Evolutionary conservation across 2,797 vertebrate genomes (phyloP), one percentile per base, ranked within the genome.

Genomic region (Siniperca undulata): DNA sequence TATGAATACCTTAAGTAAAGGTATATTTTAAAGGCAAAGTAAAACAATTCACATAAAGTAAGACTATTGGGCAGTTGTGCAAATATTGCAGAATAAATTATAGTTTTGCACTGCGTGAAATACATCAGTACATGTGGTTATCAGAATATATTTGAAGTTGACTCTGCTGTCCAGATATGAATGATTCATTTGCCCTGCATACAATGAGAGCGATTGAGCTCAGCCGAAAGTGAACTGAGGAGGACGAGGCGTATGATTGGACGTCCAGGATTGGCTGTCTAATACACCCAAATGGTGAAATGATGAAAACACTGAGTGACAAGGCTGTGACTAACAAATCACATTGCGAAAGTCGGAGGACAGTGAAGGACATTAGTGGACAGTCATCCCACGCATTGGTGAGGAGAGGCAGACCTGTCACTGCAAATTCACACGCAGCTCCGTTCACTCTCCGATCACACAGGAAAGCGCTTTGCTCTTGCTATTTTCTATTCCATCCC

Each of bases 261-360:
- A 79, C 40, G 71, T 77, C 78, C 77, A 60, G 67, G 82, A 85
- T 70, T 42, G 42, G 81, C 81, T 82, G 83, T 91, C 85, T 76
- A 84, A 85, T 74, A 60, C 77, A 77, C 17, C 77, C 81, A 84
- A 84, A 88, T 80, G 81, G 71, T 66, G 78, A 82, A 75, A 81
- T 90, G 93, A 95, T 81, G 89, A 82, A 87, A 89, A 92, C 87
- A 58, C 59, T 70, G 78, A 91, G 85, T 62, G 92, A 91, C 92
- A 90, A 83, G 75, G 84, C 87, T 83, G 89, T 93, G 93, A 94
- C 92, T 90, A 93, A 91, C 88, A 88, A 88, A 89, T 94, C 90
- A 86, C 80, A 59, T 36, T 16, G 74, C 2, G 53, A 70, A 74
- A 80, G 78, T 77, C 38, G 20, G 82, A 81, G 82, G 89, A 89